phyloP scores from a whole-genome alignment of 2,888 invertebrate genomes.

The Sesia apiformis region DNA sequence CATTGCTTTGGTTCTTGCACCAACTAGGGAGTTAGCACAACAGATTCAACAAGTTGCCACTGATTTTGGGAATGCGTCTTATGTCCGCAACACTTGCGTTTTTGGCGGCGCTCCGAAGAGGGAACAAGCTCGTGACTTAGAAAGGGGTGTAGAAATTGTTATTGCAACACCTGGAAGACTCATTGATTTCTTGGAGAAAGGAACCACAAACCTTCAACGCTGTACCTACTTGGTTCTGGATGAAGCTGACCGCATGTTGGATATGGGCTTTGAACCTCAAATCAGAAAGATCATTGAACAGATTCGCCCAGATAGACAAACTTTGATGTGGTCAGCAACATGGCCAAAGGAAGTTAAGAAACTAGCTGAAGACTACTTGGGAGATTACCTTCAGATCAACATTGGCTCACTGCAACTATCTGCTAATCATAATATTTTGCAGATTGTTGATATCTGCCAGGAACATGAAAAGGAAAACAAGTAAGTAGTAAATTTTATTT shows the following conservation, averaged over 20 bases:
- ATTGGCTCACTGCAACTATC: conserved; percentile 90
- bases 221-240: conserved; percentile 91
- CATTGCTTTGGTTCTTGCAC: conserved; percentile 86
- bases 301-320: conserved; percentile 95
- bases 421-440: conserved; percentile 93
- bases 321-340: conserved; percentile 99
- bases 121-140: conserved; percentile 80
- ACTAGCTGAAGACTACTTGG: conserved; percentile 93
- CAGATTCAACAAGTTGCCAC: conserved; percentile 88
- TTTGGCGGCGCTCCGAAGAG: conserved; percentile 94
- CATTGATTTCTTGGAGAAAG: conserved; percentile 87
- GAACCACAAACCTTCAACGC: conserved; percentile 81
- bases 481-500: conserved; percentile 33
- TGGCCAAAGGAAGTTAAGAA: conserved; percentile 98
- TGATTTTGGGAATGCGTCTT: conserved; percentile 85
- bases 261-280: conserved; percentile 98
- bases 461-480: conserved; percentile 88
- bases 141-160: conserved; percentile 88
- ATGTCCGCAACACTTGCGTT: conserved; percentile 88
- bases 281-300: conserved; percentile 95
- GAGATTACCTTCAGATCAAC: conserved; percentile 92
- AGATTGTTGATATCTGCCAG: conserved; percentile 90
- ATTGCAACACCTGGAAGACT: conserved; percentile 93
- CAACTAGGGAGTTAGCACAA: conserved; percentile 85
- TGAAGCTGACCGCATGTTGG: conserved; percentile 96